A percentile compares a stretch with the other conserved stretches of the same genome.
Evolutionary conservation across 2,888 invertebrate genomes (phyloP).

Genomic region (Amblyjoppa fuscipennis): DNA sequence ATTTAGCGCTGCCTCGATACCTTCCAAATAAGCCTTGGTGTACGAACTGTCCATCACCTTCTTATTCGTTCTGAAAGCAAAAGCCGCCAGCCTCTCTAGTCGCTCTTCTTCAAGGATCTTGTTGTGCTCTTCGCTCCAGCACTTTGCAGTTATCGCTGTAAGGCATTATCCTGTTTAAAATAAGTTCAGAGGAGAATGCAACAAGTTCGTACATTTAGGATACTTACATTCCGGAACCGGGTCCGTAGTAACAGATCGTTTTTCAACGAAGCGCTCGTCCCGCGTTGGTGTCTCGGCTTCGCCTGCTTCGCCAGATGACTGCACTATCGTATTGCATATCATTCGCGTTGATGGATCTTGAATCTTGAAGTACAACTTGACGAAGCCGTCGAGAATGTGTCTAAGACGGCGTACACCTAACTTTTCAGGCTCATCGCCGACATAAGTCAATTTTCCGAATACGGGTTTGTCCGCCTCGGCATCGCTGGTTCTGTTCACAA

Average conservation of each 20-base stretch:
- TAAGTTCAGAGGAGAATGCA: background rate
- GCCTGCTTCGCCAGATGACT: background rate
- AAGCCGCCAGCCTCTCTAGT: background rate
- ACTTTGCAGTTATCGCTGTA: background rate
- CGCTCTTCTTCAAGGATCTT: constrained; percentile 23
- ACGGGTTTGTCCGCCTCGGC: background rate
- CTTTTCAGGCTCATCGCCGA: constrained; percentile 11
- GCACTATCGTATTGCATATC: background rate
- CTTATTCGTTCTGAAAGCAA: background rate
- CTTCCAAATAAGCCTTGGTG: background rate
- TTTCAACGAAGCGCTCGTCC: background rate
- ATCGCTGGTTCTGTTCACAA: background rate
- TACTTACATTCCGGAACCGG: background rate
- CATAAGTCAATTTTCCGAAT: constrained; percentile 26
- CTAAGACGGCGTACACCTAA: constrained; percentile 13
- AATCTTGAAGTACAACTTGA: constrained; percentile 27
- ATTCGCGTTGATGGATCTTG: background rate
- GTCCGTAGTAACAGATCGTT: background rate
- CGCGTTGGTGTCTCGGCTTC: background rate
- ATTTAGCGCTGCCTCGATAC: background rate
- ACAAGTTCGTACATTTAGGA: background rate
- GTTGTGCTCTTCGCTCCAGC: background rate
- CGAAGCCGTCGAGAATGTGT: constrained; percentile 31
- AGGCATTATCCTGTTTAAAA: background rate
- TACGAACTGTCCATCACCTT: background rate